Percentiles rank a stretch among this genome's conserved stretches.
These are phyloP conservation scores for Gyps fulvus DNA, from an alignment of 2,113 vertebrate species.

Conservation along the genomic window DNA sequence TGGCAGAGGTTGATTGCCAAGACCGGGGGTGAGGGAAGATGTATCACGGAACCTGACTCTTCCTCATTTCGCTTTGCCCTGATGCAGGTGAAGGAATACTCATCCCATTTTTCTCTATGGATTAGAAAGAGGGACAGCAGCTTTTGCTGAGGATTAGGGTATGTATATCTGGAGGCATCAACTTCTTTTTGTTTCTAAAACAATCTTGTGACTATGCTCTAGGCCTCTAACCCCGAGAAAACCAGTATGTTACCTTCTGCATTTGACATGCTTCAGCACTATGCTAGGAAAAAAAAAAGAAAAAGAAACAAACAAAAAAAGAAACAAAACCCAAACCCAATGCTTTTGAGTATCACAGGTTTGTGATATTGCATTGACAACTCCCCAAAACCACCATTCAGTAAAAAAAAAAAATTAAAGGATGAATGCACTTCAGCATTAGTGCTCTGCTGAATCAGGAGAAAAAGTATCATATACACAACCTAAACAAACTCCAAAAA, in stretches of 20 bases:
- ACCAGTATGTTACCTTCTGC: not conserved
- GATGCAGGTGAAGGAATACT: not conserved
- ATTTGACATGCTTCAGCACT: not conserved
- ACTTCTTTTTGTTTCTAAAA: not conserved
- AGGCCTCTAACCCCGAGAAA: not conserved
- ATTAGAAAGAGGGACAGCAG: not conserved
- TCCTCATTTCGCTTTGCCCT: not conserved
- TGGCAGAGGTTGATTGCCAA: not conserved
- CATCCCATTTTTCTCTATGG: not conserved
- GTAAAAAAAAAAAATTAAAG: not conserved
- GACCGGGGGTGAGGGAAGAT: not conserved
- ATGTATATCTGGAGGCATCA: not conserved
- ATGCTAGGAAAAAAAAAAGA: not conserved
- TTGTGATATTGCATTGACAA: not conserved
- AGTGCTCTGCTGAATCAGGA: not conserved
- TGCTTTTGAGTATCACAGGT: not conserved
- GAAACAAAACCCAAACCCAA: rapidly evolving
- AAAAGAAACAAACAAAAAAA: not conserved
- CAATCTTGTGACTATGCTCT: not conserved
- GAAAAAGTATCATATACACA: not conserved
- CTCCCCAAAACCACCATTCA: not conserved
- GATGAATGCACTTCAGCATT: not conserved
- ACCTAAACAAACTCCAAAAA: not conserved
- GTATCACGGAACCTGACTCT: not conserved
- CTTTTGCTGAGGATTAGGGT: not conserved